Base-by-base conservation (phyloP, 2,888 invertebrate species). In the Incurvaria masculella region DNA sequence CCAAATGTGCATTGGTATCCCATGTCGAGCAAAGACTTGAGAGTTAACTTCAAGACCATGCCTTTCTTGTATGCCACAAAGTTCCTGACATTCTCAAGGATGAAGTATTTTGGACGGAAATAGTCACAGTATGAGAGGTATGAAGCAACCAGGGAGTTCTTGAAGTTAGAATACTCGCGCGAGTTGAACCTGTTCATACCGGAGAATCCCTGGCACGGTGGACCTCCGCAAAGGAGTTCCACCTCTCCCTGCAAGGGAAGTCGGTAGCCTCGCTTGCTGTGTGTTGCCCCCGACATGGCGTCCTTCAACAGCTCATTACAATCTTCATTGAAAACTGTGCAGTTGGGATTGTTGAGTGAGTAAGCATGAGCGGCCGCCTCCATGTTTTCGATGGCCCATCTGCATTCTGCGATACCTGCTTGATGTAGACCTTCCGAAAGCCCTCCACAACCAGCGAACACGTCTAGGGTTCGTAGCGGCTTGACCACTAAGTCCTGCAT, bases 161-260 rank as follows among this genome's bases (percentile, higher is more conserved):
- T 93, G 61, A 93, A 92, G 54, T 85, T 80, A 2, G 92, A 91
- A 66, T 92, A 92, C 56, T 92, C 89, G 26, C 91, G 76, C 0
- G 86, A 86, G 68, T 90, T 92, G 66, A 93, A 94, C 46, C 92
- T 75, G 67, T 94, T 94, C 91, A 93, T 92, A 33, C 91, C 91
- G 42, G 90, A 91, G 70, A 93, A 94, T 3, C 93, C 93, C 68
- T 94, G 93, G 62, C 93, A 94, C 0, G 93, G 93, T 1, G 93
- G 93, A 1, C 93, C 93, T 10, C 93, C 94, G 60, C 91, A 89
- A 23, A 94, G 67, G 50, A 94, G 66, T 59, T 94, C 91, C 1
- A 94, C 91, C 51, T 92, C 89, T 0, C 91, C 91, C 61, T 84
- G 87, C 63, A 79, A 70, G 0, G 93, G 93, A 40, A 92, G 68